A percentile compares a stretch with the other conserved stretches of the same genome.
Evolutionary conservation across 2,888 invertebrate species (phyloP).

Genomic region (Dioctria linearis): DNA sequence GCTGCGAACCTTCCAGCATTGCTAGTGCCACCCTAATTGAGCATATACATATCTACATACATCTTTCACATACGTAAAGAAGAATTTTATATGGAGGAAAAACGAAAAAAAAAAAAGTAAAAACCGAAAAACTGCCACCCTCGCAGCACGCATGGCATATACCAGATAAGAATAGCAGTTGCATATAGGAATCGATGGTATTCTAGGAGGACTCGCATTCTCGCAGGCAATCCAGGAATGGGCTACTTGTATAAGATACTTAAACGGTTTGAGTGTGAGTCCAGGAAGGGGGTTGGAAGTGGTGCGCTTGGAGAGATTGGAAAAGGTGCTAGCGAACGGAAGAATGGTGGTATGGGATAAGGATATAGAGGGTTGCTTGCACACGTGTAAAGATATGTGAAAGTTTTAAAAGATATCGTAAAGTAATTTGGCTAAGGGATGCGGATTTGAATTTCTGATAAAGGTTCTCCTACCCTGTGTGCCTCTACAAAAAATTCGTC

Average conservation of each 20-base stretch:
- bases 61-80: background rate
- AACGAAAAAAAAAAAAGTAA: background rate
- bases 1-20: slow-evolving; percentile 6
- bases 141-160: slow-evolving; percentile 20
- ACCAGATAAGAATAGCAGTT: slow-evolving; percentile 40
- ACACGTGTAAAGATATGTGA: slow-evolving; percentile 55
- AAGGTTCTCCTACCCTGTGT: background rate
- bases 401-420: slow-evolving; percentile 58
- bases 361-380: background rate
- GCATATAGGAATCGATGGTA: slow-evolving; percentile 27
- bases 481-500: background rate
- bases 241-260: slow-evolving; percentile 10
- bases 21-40: background rate
- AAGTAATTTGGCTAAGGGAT: slow-evolving; percentile 56
- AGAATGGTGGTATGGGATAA: background rate
- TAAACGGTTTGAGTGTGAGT: background rate
- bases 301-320: background rate
- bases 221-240: background rate
- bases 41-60: slow-evolving; percentile 9
- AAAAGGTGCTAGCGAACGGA: slow-evolving; percentile 9
- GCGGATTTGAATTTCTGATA: slow-evolving; percentile 53
- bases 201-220: background rate
- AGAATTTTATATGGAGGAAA: background rate
- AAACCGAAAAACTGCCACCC: slow-evolving; percentile 29
- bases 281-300: background rate